Base-by-base conservation (phyloP, 2,888 invertebrate genomes). In the Drosophila seclusa region DNA sequence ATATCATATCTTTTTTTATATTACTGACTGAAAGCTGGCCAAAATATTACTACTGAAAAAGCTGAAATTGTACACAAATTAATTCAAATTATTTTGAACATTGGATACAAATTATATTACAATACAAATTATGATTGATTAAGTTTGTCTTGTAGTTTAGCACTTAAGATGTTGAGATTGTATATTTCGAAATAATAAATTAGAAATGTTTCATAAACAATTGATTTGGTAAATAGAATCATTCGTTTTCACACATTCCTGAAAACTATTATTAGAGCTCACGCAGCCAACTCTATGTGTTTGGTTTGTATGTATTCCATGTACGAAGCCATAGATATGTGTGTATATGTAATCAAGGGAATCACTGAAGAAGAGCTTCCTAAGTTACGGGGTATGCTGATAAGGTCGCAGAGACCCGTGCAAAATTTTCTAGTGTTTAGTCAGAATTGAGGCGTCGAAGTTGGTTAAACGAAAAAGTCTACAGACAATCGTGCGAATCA, bases 371-470 rank as follows among this genome's bases (percentile, higher is more conserved):
- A 69, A 57, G 50, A 59, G 50, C 62, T 21, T 58, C 68, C 68
- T 57, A 52, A 53, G 67, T 64, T 62, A 73, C 48, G 65, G 40
- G 58, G 16, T 4, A 40, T 45, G 48, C 58, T 59, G 70, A 76
- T 80, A 76, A 62, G 24, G 76, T 13, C 1, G 27, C 27, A 24
- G 32, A 42, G 45, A 40, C 16, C 42, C 32, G 45, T 21, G 36
- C 53, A 32, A 27, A 70, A 55, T 49, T 48, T 55, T 71, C 53
- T 52, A 50, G 16, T 57, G 53, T 66, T 73, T 66, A 89, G 84
- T 89, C 67, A 65, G 45, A 66, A 42, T 54, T 61, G 70, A 69
- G 67, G 45, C 74, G 68, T 83, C 53, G 75, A 45, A 64, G 54
- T 64, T 48, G 64, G 31, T 38, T 36, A 24, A 45, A 29, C 55